A percentile compares a stretch with the other conserved stretches of the same genome.
phyloP scores from a whole-genome alignment of 2,113 vertebrate species.

The Tapirus terrestris region DNA sequence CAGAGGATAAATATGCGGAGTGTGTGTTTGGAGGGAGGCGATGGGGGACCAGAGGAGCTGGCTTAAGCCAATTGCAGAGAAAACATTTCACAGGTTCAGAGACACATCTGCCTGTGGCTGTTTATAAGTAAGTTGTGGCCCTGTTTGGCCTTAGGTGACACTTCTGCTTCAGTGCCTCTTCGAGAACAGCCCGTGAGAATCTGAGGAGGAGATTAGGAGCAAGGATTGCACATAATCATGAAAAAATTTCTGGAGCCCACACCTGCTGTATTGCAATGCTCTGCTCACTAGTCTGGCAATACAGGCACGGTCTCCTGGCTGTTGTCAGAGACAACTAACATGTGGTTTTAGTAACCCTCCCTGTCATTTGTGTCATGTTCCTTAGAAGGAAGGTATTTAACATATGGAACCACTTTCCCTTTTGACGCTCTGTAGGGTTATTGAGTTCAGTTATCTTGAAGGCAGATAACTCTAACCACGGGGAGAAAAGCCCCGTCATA shows the following conservation, averaged over 20 bases:
- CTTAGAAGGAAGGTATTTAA: conserved; percentile 28
- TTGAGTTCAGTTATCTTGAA: conserved; percentile 24
- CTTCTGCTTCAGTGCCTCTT: neutral
- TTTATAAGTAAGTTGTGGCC: neutral
- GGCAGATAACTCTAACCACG: neutral
- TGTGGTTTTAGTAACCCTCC: neutral
- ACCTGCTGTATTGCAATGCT: neutral
- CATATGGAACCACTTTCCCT: neutral
- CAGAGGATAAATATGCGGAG: neutral
- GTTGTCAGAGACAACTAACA: neutral
- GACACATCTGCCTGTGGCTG: neutral
- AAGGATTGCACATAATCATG: neutral
- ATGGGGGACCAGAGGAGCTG: neutral
- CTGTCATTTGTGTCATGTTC: neutral
- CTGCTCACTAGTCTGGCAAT: neutral
- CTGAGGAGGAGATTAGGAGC: neutral
- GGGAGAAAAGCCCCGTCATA: neutral
- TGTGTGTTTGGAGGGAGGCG: neutral
- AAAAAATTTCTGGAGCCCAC: neutral
- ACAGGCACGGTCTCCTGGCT: neutral
- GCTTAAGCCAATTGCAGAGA: neutral
- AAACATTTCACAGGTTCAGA: neutral
- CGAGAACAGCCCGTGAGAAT: neutral
- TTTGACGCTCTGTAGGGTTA: conserved; percentile 5
- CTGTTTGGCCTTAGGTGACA: neutral